A percentile compares a stretch with the other conserved stretches of the same genome.
These are phyloP conservation scores for Ennomos fuscantarius DNA, from an alignment of 2,888 invertebrate genomes.

Conservation along the genomic window DNA sequence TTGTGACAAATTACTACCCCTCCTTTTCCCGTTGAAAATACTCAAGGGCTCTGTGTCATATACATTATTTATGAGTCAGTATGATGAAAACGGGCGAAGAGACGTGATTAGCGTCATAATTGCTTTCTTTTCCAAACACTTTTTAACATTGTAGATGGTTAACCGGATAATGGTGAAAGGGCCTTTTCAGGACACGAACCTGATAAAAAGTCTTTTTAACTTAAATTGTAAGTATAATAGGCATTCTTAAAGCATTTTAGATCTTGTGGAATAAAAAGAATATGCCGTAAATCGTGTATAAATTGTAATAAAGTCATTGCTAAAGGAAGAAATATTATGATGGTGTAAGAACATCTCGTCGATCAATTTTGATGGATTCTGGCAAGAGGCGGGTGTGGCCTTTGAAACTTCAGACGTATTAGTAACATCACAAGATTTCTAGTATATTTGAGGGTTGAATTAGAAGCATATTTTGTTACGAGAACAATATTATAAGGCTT, in stretches of 20 bases:
- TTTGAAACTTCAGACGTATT: constrained; percentile 9
- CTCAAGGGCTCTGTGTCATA: constrained; percentile 37
- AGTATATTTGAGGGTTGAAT: background rate
- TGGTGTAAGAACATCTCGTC: constrained; percentile 11
- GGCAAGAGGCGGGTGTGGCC: background rate
- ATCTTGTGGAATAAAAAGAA: background rate
- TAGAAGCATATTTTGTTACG: constrained; percentile 7
- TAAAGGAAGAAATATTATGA: constrained; percentile 6
- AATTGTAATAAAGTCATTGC: constrained; percentile 4
- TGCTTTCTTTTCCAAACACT: constrained; percentile 5
- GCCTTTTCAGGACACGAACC: background rate
- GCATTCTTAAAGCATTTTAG: background rate
- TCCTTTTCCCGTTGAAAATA: constrained; percentile 39
- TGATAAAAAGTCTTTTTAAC: background rate
- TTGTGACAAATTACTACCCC: constrained; percentile 35
- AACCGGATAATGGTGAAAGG: background rate
- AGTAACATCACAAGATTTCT: background rate
- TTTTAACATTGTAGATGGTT: background rate
- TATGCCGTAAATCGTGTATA: background rate
- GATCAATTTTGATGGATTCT: constrained; percentile 19
- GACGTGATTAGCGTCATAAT: constrained; percentile 46
- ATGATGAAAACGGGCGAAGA: constrained; percentile 35
- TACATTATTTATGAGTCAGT: constrained; percentile 49
- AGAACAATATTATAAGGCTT: constrained; percentile 4
- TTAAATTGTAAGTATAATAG: background rate